Evolutionary conservation across 1,140 invertebrate species (phyloP), one percentile per base, ranked within the genome.

Genomic region (Leptopilina boulardi): DNA sequence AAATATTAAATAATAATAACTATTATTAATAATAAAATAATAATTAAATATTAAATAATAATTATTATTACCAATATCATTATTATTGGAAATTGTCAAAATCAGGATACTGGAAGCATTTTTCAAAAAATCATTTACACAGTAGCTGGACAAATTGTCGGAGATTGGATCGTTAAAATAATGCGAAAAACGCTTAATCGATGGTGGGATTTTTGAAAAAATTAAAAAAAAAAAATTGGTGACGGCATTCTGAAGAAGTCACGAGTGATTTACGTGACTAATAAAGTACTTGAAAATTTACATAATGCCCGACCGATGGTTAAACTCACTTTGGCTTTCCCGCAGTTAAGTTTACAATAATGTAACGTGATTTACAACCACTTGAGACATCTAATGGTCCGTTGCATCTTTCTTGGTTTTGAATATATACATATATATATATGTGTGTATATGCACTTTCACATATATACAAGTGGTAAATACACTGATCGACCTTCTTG

Each of bases 311-410:
- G 66, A 72, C 70, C 78, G 77, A 82, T 75, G 80, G 75, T 83
- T 73, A 79, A 83, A 75, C 76, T 83, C 71, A 73, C 70, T 76
- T 70, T 72, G n/a, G 75, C 78, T 81, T 83, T 83, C 70, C 79
- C 75, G 80, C 71, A 85, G 38, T 79, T 78, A 74, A 75, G 75
- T 83, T 82, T 79, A 85, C 84, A 86, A 87, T 85, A 87, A 86
- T 83, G 80, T 82, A 74, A 47, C 34, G 73, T 87, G 83, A 89
- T 89, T 89, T 89, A 88, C 82, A 80, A 76, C 80, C 76, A 41
- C 71, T 81, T 77, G 42, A 77, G 66, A 75, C 72, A 73, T 73
- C 71, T 74, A 76, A 75, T 74, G 26, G 73, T 73, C 54, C 56
- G 78, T 56, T 75, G 70, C 78, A 74, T 75, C 80, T 75, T 76